Base-by-base conservation (phyloP, 2,797 vertebrate species). In the Heterohyrax brucei region DNA sequence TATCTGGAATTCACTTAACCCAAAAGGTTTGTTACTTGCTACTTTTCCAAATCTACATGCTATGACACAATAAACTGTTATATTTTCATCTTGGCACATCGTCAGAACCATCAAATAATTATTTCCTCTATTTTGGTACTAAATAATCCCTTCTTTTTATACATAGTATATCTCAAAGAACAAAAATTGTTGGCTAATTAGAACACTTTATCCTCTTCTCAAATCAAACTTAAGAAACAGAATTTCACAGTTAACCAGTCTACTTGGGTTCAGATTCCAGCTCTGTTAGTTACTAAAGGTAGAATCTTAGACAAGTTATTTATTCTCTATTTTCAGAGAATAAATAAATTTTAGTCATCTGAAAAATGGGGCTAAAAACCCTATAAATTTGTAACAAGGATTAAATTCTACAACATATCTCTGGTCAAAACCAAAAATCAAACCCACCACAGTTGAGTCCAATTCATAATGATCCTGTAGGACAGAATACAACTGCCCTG, bases 1-100 rank as follows among this genome's bases (percentile, higher is more conserved):
- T 82, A 33, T 53, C 61, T 94, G 81, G 33, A 18, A 91, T 78
- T 84, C 68, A 82, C 16, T 85, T 95, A 94, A 87, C 44, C 68
- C 90, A 78, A 86, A 96, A 94, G 16, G 12, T 5, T 0, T 19
- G 1, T 59, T 80, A 44, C 16, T 24, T 78, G 7, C 13, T 44
- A 91, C 14, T 79, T 85, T 89, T 50, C 30, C 39, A 61, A 76
- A 91, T 83, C 53, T 92, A 50, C 24, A 73, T 83, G 9, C 19
- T n/a, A 89, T 85, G 66, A 73, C 50, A 61, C 56, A 66, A 87
- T 53, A 95, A 93, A 93, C 62, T 76, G 13, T 93, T 62, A 33
- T 46, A 91, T 89, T 48, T 88, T 10, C 30, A 80, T 85, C 44
- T 48, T 59, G 16, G 48, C 33, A 79, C 62, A 89, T 56, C 62